A percentile compares a stretch with the other conserved stretches of the same genome.
Evolutionary conservation across 30 jellyfish, hydroid and myxozoan species (phyloP).

Genomic region (Morbakka virulenta): DNA sequence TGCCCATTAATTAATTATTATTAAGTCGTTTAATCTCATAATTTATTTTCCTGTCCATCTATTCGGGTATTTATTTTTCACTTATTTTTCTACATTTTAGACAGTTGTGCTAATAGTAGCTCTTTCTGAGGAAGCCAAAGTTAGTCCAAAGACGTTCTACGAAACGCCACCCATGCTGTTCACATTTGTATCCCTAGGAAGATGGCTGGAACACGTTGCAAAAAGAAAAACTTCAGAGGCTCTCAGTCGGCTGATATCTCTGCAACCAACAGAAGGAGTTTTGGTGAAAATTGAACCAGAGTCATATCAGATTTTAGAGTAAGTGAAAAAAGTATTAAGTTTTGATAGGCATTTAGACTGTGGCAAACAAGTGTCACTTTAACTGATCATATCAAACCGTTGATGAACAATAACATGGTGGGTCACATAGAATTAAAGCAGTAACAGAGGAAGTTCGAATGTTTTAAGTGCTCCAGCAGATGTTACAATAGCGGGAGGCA

Average conservation of each 20-base stretch:
- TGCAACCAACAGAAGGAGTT: conserved; percentile 90
- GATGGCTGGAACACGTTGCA: conserved; percentile 91
- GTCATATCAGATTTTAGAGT: conserved; percentile 20
- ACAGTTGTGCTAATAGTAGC: conserved; percentile 74
- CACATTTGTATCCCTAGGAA: conserved; percentile 83
- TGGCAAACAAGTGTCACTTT: too few species aligned
- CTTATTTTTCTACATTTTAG: conserved; percentile 11
- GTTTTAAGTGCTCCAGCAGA: too few species aligned
- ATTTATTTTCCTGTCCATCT: not conserved
- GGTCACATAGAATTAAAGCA: too few species aligned
- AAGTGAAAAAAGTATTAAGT: too few species aligned
- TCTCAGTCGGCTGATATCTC: conserved; percentile 54
- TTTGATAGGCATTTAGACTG: too few species aligned
- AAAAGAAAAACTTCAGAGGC: conserved; percentile 96
- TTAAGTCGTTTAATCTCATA: too few species aligned
- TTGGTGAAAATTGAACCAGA: conserved; percentile 58
- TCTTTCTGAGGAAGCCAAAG: conserved; percentile 43
- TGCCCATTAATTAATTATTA: too few species aligned
- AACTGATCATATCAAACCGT: too few species aligned
- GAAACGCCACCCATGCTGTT: conserved; percentile 99
- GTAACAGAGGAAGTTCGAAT: too few species aligned
- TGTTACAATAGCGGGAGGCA: too few species aligned
- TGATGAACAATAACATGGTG: too few species aligned
- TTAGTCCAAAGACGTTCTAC: conserved; percentile 88
- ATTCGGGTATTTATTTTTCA: not conserved